Evolutionary conservation across 2,113 vertebrate species (phyloP).

Genomic region (Albula goreensis): DNA sequence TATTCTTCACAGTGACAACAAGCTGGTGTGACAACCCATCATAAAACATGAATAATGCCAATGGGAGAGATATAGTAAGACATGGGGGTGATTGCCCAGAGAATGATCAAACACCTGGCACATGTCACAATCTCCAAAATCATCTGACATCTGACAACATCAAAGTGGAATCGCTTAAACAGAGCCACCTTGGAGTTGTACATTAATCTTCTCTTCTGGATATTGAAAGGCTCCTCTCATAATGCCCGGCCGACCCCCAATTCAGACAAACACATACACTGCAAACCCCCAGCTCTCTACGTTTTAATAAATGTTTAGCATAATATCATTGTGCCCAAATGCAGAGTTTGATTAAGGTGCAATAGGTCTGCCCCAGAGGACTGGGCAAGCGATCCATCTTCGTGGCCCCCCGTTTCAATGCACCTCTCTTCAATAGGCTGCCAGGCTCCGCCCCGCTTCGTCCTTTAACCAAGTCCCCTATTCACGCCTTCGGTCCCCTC

Average conservation of each 20-base stretch:
- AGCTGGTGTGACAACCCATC: constrained; percentile 62
- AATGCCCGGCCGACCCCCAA: neutral
- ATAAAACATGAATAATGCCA: constrained; percentile 58
- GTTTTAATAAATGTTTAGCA: constrained; percentile 30
- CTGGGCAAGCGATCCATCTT: constrained; percentile 34
- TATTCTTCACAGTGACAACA: constrained; percentile 36
- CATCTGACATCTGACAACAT: neutral
- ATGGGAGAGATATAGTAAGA: too few relatives aligned
- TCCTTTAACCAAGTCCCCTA: constrained; percentile 59
- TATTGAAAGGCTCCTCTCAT: neutral
- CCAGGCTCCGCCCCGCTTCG: constrained; percentile 48
- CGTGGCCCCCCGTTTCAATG: constrained; percentile 49
- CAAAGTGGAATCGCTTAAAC: neutral
- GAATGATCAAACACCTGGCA: neutral
- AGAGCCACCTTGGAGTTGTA: neutral
- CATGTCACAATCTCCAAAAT: neutral
- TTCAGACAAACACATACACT: neutral
- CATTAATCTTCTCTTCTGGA: neutral
- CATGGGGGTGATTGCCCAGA: neutral
- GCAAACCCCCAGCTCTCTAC: neutral
- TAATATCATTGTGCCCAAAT: constrained; percentile 30
- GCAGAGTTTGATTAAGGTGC: constrained; percentile 31
- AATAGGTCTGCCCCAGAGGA: constrained; percentile 20
- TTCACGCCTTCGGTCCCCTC: constrained; percentile 57
- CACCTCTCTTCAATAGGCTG: constrained; percentile 51